Evolutionary conservation across 1,140 invertebrate genomes (phyloP).

Genomic region (Dinoponera quadriceps): DNA sequence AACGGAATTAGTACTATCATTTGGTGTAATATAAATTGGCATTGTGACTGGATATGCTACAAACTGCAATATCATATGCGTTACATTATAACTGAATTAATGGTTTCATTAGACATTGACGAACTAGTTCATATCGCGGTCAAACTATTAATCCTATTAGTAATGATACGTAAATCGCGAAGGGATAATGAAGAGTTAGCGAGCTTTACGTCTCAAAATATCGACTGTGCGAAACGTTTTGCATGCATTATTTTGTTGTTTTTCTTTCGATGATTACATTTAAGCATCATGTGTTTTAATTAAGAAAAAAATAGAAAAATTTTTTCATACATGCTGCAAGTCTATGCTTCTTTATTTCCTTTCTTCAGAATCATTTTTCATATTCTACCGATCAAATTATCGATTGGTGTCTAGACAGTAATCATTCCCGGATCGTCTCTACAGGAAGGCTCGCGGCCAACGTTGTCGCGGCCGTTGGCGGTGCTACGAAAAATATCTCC

Average conservation of each 20-base stretch:
- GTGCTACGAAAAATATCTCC: slow-evolving; percentile 72
- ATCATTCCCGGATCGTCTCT: slow-evolving; percentile 33
- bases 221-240: background rate
- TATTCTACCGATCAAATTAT: background rate
- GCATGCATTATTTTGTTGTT: background rate
- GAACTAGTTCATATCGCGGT: no score
- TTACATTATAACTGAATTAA: background rate
- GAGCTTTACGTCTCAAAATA: background rate
- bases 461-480: slow-evolving; percentile 46
- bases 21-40: no score
- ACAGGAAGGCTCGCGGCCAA: slow-evolving; percentile 52
- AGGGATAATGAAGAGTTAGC: background rate
- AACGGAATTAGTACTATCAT: background rate
- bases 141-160: background rate
- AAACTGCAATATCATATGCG: background rate
- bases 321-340: background rate
- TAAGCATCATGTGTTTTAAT: background rate
- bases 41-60: background rate
- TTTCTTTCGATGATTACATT: slow-evolving; percentile 1
- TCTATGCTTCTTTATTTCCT: background rate
- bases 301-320: background rate
- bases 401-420: slow-evolving; percentile 21
- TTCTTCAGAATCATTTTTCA: background rate
- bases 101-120: background rate
- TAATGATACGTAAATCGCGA: background rate